These are phyloP conservation scores for Gadopsis marmoratus DNA, from an alignment of 2,797 vertebrate genomes.

Conservation along the genomic window DNA sequence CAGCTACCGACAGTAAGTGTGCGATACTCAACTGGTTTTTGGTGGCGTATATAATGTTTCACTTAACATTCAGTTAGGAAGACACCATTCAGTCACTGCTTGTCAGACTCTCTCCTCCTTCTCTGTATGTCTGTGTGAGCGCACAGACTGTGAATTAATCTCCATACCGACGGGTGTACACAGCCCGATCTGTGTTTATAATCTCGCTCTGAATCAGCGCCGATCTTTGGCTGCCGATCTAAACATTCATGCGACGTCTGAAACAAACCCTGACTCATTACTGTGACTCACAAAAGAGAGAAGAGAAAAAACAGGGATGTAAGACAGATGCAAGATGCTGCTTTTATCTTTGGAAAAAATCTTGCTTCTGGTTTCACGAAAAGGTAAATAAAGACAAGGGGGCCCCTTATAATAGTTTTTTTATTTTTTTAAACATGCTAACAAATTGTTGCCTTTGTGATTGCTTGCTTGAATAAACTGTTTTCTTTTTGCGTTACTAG, in stretches of 20 bases:
- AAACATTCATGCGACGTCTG: slow-evolving; percentile 44
- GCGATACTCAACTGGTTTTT: no score
- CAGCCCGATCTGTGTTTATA: slow-evolving; percentile 59
- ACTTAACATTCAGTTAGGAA: not conserved
- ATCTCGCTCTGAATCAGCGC: slow-evolving; percentile 53
- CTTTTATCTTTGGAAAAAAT: slow-evolving; percentile 45
- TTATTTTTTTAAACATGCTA: slow-evolving; percentile 22
- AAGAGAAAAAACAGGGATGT: slow-evolving; percentile 15
- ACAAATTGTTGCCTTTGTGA: slow-evolving; percentile 18
- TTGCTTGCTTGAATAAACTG: slow-evolving; percentile 29
- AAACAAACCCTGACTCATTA: slow-evolving; percentile 44
- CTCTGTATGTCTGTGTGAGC: not conserved
- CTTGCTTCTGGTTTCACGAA: slow-evolving; percentile 32
- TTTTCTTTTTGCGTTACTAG: slow-evolving; percentile 41
- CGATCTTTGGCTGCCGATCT: slow-evolving; percentile 31
- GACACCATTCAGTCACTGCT: no score
- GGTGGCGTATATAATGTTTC: not conserved
- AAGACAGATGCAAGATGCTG: not conserved
- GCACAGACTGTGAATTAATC: slow-evolving; percentile 44
- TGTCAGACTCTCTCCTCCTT: no score
- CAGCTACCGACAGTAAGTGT: not conserved
- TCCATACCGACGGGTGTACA: slow-evolving; percentile 36
- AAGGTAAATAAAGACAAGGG: slow-evolving; percentile 9
- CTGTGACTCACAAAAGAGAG: slow-evolving; percentile 36
- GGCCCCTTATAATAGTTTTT: not conserved